Conservation (phyloP, 2,888 invertebrate species). For the Cynaeus angustus region DNA sequence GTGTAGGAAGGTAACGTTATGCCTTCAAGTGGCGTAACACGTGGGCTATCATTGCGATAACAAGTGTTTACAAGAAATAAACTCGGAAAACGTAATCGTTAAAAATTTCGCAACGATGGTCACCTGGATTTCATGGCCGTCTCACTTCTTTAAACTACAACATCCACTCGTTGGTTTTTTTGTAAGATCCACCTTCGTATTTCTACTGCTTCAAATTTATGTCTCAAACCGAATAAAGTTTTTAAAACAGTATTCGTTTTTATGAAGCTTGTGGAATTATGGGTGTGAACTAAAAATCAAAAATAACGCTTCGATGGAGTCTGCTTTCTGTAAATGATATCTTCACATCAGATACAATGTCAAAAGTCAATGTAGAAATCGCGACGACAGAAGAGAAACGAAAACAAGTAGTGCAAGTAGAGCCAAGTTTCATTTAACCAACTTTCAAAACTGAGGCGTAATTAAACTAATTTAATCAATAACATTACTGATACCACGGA, state of each 20-base stretch:
- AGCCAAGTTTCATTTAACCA: not conserved
- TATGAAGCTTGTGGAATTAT: too few relatives aligned
- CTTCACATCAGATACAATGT: not conserved
- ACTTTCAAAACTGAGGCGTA: not conserved
- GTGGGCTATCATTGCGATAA: conserved; percentile 1
- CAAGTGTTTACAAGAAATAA: conserved; percentile 6
- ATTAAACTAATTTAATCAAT: conserved; percentile 4
- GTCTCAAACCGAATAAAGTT: too few relatives aligned
- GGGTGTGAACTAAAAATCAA: too few relatives aligned
- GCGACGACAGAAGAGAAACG: not conserved
- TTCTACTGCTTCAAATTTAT: not conserved
- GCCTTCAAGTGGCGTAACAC: not conserved
- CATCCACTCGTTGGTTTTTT: not conserved
- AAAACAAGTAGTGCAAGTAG: conserved; percentile 4
- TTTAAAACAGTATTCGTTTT: too few relatives aligned
- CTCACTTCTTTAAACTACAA: not conserved
- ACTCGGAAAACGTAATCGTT: not conserved
- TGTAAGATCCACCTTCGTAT: not conserved
- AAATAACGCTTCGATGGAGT: not conserved
- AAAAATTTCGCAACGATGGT: conserved; percentile 9
- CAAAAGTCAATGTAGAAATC: conserved; percentile 2
- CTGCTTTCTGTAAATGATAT: not conserved
- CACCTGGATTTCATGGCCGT: conserved; percentile 1
- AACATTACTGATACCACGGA: not conserved
- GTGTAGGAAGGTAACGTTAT: conserved; percentile 19